Percentiles rank a stretch among this genome's conserved stretches.
phyloP scores from a whole-genome alignment of 2,797 vertebrate genomes.

The Xiphophorus birchmanni region DNA sequence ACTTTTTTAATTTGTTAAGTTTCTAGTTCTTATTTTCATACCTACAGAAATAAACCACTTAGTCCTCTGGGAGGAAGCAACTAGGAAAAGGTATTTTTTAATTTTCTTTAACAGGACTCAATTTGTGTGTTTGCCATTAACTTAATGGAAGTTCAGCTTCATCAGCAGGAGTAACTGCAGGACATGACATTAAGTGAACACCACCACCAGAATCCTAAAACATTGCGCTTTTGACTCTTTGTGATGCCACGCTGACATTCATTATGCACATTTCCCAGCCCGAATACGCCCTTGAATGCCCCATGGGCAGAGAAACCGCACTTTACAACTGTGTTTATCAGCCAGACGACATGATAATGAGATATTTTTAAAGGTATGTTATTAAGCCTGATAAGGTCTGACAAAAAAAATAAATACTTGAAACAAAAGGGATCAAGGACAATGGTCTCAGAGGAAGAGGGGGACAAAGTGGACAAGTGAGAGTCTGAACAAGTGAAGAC shows the following conservation, averaged over 20 bases:
- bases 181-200: slow-evolving; percentile 17
- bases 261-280: slow-evolving; percentile 17
- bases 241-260: slow-evolving; percentile 20
- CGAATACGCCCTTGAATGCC: not conserved
- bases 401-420: not conserved
- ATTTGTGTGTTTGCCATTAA: slow-evolving; percentile 20
- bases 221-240: not conserved
- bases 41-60: slow-evolving; percentile 1
- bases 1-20: slow-evolving; percentile 1
- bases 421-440: not conserved
- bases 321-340: not conserved
- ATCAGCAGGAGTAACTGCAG: slow-evolving; percentile 29
- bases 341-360: not conserved
- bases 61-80: slow-evolving; percentile 24
- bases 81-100: slow-evolving; percentile 5
- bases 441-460: not conserved
- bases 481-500: not conserved
- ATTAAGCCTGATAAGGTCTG: not conserved
- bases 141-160: slow-evolving; percentile 29
- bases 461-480: not conserved
- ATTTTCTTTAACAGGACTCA: slow-evolving; percentile 19
- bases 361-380: not conserved
- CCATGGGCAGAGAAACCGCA: not conserved
- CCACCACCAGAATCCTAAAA: slow-evolving; percentile 5
- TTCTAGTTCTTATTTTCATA: not conserved